Conservation (phyloP, 64 coral and sea anemone species). For the Dendrophyllia cribrosa region DNA sequence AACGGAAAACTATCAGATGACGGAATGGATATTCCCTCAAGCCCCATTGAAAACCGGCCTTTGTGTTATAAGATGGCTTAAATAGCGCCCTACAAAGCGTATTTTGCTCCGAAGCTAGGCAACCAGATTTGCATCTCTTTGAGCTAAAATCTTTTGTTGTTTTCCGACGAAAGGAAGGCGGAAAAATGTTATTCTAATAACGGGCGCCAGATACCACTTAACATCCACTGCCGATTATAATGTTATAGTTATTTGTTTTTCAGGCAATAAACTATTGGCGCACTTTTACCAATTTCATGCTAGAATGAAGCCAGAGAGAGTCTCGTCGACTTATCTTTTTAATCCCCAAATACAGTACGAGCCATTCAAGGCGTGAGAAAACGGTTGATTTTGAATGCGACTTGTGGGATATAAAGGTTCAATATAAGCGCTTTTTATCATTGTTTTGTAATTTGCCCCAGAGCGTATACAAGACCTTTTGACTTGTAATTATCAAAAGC, state of each 20-base stretch:
- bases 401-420: background rate
- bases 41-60: constrained; percentile 33
- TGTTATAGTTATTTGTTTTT: constrained; percentile 31
- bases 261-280: background rate
- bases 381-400: background rate
- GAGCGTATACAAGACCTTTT: constrained; percentile 53
- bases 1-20: background rate
- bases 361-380: background rate
- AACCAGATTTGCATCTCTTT: constrained; percentile 27
- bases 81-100: constrained; percentile 23
- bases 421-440: constrained; percentile 1
- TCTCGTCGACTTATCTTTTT: background rate
- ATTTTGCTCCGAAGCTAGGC: background rate
- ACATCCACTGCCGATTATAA: background rate
- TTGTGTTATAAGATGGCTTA: background rate
- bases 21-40: background rate
- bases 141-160: constrained; percentile 5
- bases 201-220: background rate
- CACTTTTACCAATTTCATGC: constrained; percentile 26
- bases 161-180: constrained; percentile 13
- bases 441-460: constrained; percentile 10
- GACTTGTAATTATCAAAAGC: constrained; percentile 35
- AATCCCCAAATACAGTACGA: background rate
- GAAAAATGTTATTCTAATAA: background rate
- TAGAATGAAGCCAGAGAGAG: background rate